Base-by-base conservation (phyloP, 2,797 vertebrate species). In the Syngnathus rostellatus region DNA sequence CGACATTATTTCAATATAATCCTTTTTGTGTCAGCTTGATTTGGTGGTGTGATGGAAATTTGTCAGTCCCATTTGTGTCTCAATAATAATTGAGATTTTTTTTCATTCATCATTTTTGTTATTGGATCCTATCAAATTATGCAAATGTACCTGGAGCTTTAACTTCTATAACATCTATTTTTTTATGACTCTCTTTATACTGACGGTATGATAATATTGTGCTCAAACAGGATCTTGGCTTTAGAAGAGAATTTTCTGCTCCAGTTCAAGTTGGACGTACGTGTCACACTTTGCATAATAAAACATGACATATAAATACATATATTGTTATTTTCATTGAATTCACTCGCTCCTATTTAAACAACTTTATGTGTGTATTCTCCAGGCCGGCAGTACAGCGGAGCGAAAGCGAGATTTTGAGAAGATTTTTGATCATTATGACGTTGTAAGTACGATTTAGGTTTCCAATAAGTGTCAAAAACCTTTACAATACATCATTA, bases 221-320 rank as follows among this genome's bases (percentile, higher is more conserved):
- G 68, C 62, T 65, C n/a, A 81, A 63, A 68, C 70, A 98, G 96
- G 88, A 98, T 99, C 78, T 84, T 99, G 86, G 90, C 93, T 0
- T 89, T 98, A 53, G 90, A 95, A 68, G 95, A 99, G 81, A 99
- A 98, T 85, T 99, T 98, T 75, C 91, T 99, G 79, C 90, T 98
- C 57, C 94, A 98, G 64, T 99, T 99, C 83, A 86, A 93, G 72
- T 92, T 98, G 87, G 94, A 97, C 83, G 97, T 98, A 85, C 93
- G 95, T 94, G 72, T 66, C 0, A 46, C 68, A 60, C 51, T 46
- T 50, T 57, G 50, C 7, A 21, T 37, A 1, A 17, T 51, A 11
- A 37, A 9, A 53, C 21, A 23, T 31, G 31, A 31, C 2, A 58
- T 37, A 11, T 6, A 23, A 37, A 16, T 31, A 0, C 7, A 59